phyloP scores from a whole-genome alignment of 2,113 vertebrate species.

The Falcunculus frontatus region DNA sequence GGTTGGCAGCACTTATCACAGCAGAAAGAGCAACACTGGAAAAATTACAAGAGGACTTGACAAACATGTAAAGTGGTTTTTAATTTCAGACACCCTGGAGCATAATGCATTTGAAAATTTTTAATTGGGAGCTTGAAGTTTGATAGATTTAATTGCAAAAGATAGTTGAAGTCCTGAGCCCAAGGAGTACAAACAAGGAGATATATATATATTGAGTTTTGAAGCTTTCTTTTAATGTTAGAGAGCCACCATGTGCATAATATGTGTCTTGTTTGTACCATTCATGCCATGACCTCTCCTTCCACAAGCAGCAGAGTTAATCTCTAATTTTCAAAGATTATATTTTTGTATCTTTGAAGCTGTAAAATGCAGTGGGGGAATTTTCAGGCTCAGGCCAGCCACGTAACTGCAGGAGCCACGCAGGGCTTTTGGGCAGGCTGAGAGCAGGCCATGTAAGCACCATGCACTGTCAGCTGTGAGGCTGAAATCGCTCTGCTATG shows the following conservation, averaged over 20 bases:
- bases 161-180: slow-evolving; percentile 22
- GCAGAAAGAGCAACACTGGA: slow-evolving; percentile 12
- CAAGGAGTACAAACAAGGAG: not conserved
- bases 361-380: not conserved
- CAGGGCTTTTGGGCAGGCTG: not conserved
- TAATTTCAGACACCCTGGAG: slow-evolving; percentile 49
- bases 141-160: slow-evolving; percentile 60
- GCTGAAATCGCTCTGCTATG: not conserved
- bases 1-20: slow-evolving; percentile 20
- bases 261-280: not conserved
- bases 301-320: not conserved
- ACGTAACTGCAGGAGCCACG: rapidly evolving
- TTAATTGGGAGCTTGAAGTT: slow-evolving; percentile 56
- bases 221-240: slow-evolving; percentile 51
- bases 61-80: slow-evolving; percentile 43
- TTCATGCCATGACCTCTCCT: not conserved
- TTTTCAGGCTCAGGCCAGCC: not conserved
- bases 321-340: not conserved
- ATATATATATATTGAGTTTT: not conserved
- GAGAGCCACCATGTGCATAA: slow-evolving; percentile 45
- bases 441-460: not conserved
- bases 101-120: slow-evolving; percentile 50
- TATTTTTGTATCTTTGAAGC: not conserved
- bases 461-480: not conserved
- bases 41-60: slow-evolving; percentile 15